Conservation (phyloP, 2,888 invertebrate species). For the Anodontia alba region DNA sequence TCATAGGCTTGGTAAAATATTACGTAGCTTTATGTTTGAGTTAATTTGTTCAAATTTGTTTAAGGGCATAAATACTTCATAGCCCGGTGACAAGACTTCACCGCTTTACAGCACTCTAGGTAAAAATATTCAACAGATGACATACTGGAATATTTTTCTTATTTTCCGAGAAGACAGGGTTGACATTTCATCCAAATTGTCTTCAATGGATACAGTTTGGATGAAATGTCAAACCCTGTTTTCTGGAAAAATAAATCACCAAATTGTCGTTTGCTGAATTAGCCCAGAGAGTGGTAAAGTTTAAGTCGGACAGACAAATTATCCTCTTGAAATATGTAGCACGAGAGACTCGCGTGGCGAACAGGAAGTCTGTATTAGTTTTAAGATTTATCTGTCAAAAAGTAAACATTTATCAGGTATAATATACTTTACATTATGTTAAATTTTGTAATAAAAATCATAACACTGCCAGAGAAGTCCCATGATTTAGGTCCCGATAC, state of each 20-base stretch:
- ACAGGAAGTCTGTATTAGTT: not conserved
- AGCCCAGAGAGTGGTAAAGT: no score
- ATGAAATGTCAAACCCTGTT: no score
- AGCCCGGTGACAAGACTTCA: not conserved
- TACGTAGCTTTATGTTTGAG: conserved; percentile 1
- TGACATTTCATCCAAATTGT: no score
- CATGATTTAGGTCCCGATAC: no score
- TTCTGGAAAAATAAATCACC: no score
- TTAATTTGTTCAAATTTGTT: conserved; percentile 15
- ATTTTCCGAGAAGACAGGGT: no score
- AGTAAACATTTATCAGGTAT: not conserved
- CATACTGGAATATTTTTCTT: no score
- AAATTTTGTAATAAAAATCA: not conserved
- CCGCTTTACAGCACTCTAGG: not conserved
- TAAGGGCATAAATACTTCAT: conserved; percentile 2
- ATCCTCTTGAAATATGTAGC: not conserved
- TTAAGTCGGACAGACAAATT: not conserved
- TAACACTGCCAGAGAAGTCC: no score
- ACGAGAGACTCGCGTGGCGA: conserved; percentile 2
- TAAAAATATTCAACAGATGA: no score
- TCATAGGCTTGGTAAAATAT: not conserved
- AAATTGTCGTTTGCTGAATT: no score
- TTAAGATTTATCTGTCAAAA: not conserved
- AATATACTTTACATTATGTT: not conserved
- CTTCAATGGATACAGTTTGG: no score